Conservation (phyloP, 2,113 vertebrate genomes). For the Phainopepla nitens region DNA sequence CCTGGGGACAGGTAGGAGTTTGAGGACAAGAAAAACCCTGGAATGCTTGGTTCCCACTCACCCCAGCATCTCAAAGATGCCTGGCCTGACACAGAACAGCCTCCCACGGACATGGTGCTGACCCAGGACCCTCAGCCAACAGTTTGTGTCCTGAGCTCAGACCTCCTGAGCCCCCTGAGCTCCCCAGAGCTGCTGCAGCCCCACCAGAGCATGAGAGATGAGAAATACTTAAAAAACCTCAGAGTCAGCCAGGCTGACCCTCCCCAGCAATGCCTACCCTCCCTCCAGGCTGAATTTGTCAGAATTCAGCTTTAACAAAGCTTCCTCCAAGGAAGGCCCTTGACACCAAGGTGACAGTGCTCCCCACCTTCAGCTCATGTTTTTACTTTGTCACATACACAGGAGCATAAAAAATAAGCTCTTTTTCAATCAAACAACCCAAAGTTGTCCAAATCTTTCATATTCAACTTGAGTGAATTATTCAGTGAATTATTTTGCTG, state of each 20-base stretch:
- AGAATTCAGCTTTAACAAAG: neutral
- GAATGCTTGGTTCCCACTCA: neutral
- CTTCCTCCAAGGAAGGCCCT: neutral
- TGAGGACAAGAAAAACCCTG: neutral
- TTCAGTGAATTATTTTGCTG: slow-evolving; percentile 52
- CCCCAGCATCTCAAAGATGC: neutral
- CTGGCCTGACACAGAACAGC: neutral
- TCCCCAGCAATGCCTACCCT: neutral
- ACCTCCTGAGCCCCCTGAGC: neutral
- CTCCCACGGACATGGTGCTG: rapidly evolving
- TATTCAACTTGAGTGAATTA: slow-evolving; percentile 16
- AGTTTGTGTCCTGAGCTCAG: neutral
- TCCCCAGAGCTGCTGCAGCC: neutral
- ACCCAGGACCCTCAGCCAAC: neutral
- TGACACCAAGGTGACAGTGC: neutral
- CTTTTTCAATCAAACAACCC: slow-evolving; percentile 45
- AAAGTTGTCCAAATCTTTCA: slow-evolving; percentile 39
- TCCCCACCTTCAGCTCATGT: neutral
- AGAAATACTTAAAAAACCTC: neutral
- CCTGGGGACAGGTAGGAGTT: rapidly evolving
- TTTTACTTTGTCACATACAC: neutral
- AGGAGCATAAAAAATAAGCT: slow-evolving; percentile 34
- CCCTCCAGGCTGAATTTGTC: neutral
- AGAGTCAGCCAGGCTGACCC: rapidly evolving
- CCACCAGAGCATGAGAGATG: neutral